Percentiles rank a stretch among this genome's conserved stretches.
These are phyloP conservation scores for Apaloderma vittatum DNA, from an alignment of 2,113 vertebrate genomes.

Conservation along the genomic window DNA sequence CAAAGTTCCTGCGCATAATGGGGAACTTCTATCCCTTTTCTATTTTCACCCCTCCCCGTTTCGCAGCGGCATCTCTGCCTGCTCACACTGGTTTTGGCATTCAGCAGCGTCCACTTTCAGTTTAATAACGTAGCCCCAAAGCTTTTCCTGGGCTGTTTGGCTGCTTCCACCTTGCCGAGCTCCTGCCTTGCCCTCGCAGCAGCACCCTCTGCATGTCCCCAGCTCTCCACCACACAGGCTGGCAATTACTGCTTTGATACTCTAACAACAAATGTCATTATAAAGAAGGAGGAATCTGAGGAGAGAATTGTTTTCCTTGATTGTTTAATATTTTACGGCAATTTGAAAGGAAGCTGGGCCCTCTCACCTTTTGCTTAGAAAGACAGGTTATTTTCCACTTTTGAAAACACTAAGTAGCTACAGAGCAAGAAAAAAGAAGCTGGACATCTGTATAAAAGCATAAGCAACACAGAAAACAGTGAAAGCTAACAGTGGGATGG, in stretches of 20 bases:
- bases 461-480: neutral
- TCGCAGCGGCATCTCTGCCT: neutral
- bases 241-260: neutral
- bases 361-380: neutral
- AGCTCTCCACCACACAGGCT: neutral
- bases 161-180: neutral
- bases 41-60: neutral
- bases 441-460: neutral
- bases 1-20: neutral
- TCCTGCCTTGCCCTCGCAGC: neutral
- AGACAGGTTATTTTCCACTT: neutral
- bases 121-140: rapidly evolving
- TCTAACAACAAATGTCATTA: neutral
- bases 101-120: neutral
- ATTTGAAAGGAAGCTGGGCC: neutral
- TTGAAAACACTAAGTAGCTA: neutral
- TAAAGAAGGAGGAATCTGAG: neutral
- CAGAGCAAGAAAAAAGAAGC: neutral
- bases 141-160: neutral
- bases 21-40: neutral
- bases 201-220: rapidly evolving
- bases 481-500: neutral
- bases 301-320: neutral
- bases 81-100: neutral
- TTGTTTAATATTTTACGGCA: neutral